These are phyloP conservation scores for Dicentrarchus labrax DNA, from an alignment of 2,113 vertebrate species.

Conservation along the genomic window DNA sequence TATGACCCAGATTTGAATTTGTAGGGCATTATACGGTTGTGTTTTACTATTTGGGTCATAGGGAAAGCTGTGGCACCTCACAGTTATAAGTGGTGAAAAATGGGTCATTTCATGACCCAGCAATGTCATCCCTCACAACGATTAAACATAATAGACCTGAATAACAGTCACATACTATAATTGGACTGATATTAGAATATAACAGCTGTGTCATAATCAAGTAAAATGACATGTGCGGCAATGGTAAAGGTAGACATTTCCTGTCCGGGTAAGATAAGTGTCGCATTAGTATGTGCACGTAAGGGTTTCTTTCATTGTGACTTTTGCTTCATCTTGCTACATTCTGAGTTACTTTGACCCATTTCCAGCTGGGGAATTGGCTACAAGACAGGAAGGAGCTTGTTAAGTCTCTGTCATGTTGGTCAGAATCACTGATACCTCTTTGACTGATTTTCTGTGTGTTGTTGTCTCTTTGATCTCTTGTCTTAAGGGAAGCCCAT, in stretches of 20 bases:
- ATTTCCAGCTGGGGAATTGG: neutral
- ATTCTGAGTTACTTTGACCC: conserved; percentile 14
- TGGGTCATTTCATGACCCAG: conserved; percentile 37
- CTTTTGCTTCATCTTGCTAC: neutral
- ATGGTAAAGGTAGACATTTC: neutral
- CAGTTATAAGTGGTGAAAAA: conserved; percentile 21
- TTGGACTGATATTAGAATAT: conserved; percentile 13
- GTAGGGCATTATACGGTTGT: conserved; percentile 20
- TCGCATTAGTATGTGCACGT: conserved; percentile 2
- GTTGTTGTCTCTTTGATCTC: neutral
- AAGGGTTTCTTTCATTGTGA: neutral
- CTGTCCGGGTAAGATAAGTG: neutral
- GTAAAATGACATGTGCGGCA: neutral
- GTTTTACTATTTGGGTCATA: conserved; percentile 48
- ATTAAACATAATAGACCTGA: neutral
- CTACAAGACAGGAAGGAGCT: conserved; percentile 21
- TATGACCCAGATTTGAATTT: conserved; percentile 61
- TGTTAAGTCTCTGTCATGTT: neutral
- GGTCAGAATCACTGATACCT: neutral
- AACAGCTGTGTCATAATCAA: neutral
- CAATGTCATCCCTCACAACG: neutral
- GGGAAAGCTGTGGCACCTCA: conserved; percentile 36
- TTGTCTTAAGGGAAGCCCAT: neutral
- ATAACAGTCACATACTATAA: neutral
- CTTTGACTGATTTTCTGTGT: neutral